A percentile compares a stretch with the other conserved stretches of the same genome.
phyloP scores from a whole-genome alignment of 2,888 invertebrate species.

The Urechis unicinctus region DNA sequence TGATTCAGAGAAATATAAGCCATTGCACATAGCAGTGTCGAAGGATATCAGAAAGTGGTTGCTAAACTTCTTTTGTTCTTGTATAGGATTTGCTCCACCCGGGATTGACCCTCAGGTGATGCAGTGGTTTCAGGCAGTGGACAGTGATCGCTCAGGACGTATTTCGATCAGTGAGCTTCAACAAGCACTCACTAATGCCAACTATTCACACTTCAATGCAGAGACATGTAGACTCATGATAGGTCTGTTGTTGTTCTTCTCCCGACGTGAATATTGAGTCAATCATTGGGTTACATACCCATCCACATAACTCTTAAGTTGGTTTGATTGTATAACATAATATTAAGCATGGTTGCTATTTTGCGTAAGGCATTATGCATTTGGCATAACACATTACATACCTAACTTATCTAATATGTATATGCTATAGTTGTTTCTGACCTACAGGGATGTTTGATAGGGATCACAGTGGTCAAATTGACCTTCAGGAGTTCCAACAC shows the following conservation, averaged over 20 bases:
- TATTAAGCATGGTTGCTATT: too few relatives aligned
- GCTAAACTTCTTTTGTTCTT: too few relatives aligned
- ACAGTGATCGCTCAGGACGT: conserved; percentile 19
- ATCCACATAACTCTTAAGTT: too few relatives aligned
- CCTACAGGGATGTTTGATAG: conserved; percentile 47
- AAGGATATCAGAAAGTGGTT: too few relatives aligned
- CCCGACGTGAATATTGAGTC: neutral
- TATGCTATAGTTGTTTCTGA: neutral
- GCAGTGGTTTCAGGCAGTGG: conserved; percentile 45
- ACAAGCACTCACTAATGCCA: conserved; percentile 46
- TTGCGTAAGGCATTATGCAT: too few relatives aligned
- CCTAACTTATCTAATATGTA: neutral
- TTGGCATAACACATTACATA: neutral
- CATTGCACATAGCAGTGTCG: too few relatives aligned
- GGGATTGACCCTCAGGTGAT: conserved; percentile 40
- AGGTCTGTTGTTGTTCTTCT: conserved; percentile 5
- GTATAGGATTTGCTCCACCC: too few relatives aligned
- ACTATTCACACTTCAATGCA: conserved; percentile 49
- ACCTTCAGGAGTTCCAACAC: conserved; percentile 46
- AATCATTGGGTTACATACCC: too few relatives aligned
- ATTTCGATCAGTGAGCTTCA: conserved; percentile 20
- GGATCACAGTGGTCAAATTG: conserved; percentile 43
- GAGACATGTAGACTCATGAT: conserved; percentile 51
- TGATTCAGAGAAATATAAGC: too few relatives aligned
- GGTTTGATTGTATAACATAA: too few relatives aligned